Evolutionary conservation across 2,888 invertebrate genomes (phyloP).

Genomic region (Andrena bucephala): DNA sequence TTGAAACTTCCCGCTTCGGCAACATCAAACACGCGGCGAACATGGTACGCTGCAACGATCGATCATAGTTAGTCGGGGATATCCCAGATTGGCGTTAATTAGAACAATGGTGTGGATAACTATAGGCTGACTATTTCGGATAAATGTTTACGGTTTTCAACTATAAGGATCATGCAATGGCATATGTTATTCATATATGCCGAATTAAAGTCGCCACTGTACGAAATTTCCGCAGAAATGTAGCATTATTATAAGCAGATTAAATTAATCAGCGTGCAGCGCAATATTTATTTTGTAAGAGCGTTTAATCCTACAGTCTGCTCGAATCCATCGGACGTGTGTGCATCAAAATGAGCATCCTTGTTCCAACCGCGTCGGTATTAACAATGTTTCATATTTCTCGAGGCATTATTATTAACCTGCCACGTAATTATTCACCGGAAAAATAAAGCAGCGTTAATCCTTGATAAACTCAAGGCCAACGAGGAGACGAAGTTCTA

Average conservation of each 20-base stretch:
- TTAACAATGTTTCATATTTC: conserved; percentile 14
- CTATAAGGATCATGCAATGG: not conserved
- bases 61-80: not conserved
- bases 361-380: not conserved
- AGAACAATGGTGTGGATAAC: not conserved
- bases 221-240: not conserved
- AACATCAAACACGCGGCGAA: conserved; percentile 24
- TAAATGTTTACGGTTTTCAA: not conserved
- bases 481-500: not conserved
- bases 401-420: not conserved
- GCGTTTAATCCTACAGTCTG: not conserved
- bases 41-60: conserved; percentile 3
- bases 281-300: not conserved
- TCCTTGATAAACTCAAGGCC: not conserved
- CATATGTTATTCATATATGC: not conserved
- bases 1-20: conserved; percentile 21
- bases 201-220: not conserved
- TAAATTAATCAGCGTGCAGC: not conserved
- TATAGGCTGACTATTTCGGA: not conserved
- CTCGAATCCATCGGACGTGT: not conserved
- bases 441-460: conserved; percentile 7
- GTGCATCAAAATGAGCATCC: not conserved
- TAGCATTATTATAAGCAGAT: not conserved
- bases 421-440: conserved; percentile 3
- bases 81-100: conserved; percentile 4